Evolutionary conservation across 2,888 invertebrate species (phyloP).

Genomic region (Hofmannophila pseudospretella): DNA sequence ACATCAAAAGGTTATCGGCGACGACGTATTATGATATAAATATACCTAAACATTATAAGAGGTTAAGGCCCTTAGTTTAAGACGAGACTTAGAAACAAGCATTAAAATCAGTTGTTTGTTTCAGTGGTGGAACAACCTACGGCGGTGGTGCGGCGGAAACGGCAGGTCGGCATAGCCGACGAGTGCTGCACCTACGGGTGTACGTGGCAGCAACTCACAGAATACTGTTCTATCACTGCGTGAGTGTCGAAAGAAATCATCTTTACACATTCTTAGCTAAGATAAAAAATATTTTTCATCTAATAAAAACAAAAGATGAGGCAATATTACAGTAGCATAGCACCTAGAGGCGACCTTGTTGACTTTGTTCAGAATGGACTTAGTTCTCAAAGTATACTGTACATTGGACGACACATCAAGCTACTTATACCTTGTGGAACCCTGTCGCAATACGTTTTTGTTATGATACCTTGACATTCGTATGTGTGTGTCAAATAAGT

Average conservation of each 20-base stretch:
- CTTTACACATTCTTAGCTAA: neutral
- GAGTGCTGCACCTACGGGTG: constrained; percentile 65
- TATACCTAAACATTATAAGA: too few species aligned
- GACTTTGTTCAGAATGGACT: too few species aligned
- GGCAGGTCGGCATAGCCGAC: constrained; percentile 63
- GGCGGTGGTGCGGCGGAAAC: constrained; percentile 43
- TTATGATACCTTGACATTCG: too few species aligned
- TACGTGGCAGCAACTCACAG: constrained; percentile 57
- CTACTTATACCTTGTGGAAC: too few species aligned
- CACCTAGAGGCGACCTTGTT: too few species aligned
- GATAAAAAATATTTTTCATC: neutral
- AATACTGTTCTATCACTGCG: constrained; percentile 67
- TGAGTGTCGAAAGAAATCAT: constrained; percentile 26
- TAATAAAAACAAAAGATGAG: neutral
- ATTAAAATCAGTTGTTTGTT: constrained; percentile 15
- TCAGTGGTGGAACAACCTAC: constrained; percentile 63
- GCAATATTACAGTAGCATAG: too few species aligned
- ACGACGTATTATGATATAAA: constrained; percentile 1
- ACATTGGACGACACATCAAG: too few species aligned
- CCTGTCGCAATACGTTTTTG: too few species aligned
- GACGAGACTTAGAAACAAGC: neutral
- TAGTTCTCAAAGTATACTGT: too few species aligned
- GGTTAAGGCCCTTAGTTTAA: too few species aligned
- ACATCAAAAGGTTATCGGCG: too few species aligned
- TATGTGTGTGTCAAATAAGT: too few species aligned